Evolutionary conservation across 2,888 invertebrate genomes (phyloP).

Genomic region (Rhagium mordax): DNA sequence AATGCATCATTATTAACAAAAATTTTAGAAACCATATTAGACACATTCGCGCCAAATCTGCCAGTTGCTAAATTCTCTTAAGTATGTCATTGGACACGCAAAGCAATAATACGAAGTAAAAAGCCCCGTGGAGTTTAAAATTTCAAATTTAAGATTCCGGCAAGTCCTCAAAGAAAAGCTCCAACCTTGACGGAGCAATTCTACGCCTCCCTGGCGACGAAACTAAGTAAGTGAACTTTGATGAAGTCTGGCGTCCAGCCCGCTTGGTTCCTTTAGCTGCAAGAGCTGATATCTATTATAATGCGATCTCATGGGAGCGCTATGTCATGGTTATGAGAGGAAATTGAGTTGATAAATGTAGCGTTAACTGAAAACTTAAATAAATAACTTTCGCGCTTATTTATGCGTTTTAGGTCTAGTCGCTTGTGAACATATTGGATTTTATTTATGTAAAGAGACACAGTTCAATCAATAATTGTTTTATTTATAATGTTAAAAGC

Average conservation of each 20-base stretch:
- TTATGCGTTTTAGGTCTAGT: too few relatives aligned
- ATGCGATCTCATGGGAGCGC: neutral
- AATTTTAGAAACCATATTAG: too few relatives aligned
- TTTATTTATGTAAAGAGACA: too few relatives aligned
- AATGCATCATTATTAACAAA: too few relatives aligned
- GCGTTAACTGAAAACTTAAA: neutral
- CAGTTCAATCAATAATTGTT: too few relatives aligned
- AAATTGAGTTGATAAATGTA: neutral
- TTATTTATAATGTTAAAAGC: too few relatives aligned
- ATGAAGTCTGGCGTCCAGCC: neutral
- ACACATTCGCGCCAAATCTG: too few relatives aligned
- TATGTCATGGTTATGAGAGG: neutral
- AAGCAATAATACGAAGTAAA: too few relatives aligned
- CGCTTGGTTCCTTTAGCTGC: neutral
- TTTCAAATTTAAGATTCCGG: neutral
- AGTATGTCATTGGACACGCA: too few relatives aligned
- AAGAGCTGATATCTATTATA: neutral
- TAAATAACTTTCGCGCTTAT: neutral
- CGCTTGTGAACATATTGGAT: too few relatives aligned
- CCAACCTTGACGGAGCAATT: neutral
- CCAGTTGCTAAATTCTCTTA: too few relatives aligned
- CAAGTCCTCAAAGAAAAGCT: neutral
- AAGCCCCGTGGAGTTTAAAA: too few relatives aligned
- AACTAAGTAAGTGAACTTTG: constrained; percentile 9
- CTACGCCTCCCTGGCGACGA: neutral